Evolutionary conservation across 2,113 vertebrate genomes (phyloP).

Genomic region (Bettongia penicillata): DNA sequence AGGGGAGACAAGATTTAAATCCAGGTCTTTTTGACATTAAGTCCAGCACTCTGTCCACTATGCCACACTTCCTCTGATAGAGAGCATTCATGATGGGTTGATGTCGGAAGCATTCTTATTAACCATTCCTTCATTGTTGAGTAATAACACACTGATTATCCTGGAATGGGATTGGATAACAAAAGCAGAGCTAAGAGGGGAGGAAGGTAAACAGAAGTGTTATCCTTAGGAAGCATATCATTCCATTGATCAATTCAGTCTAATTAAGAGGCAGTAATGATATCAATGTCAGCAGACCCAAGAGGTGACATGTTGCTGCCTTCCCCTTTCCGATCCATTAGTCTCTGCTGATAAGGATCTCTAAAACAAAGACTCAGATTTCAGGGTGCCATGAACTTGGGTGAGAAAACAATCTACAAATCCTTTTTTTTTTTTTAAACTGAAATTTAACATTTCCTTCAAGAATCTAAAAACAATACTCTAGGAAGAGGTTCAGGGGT

Average conservation of each 20-base stretch:
- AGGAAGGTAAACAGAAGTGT: conserved; percentile 27
- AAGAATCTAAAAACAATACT: background rate
- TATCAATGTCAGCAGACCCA: background rate
- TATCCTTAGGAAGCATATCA: background rate
- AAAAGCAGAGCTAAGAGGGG: background rate
- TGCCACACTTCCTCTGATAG: too few relatives aligned
- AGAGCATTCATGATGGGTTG: rapidly evolving
- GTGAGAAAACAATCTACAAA: background rate
- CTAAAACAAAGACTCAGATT: background rate
- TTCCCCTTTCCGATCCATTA: background rate
- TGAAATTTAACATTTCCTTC: background rate
- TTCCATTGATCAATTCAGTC: background rate
- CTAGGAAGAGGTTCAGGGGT: background rate
- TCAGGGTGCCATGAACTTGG: background rate
- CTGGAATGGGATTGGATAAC: background rate
- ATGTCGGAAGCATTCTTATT: background rate
- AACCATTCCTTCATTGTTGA: too few relatives aligned
- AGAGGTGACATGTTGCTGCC: background rate
- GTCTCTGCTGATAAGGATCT: background rate
- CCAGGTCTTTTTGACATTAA: background rate
- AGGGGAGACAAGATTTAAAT: too few relatives aligned
- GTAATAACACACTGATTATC: background rate
- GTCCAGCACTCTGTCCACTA: too few relatives aligned
- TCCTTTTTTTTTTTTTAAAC: background rate
- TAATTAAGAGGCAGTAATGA: background rate